These are phyloP conservation scores for Plutomurus gul DNA, from an alignment of 1,140 invertebrate genomes.

Conservation along the genomic window DNA sequence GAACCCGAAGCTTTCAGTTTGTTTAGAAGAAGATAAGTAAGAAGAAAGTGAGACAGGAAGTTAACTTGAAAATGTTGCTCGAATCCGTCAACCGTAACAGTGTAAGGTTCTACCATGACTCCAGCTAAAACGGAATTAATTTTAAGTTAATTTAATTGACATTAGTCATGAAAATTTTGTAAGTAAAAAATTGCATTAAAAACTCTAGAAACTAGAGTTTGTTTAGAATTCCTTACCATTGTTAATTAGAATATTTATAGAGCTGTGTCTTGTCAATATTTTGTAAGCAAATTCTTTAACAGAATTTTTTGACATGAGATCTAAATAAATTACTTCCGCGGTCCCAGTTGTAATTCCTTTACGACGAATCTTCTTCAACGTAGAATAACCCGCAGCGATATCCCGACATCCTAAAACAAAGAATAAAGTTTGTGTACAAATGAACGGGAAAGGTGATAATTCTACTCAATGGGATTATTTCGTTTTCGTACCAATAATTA, in stretches of 20 bases:
- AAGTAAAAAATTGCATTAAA: background rate
- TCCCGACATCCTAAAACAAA: slow-evolving; percentile 60
- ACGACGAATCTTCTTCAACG: slow-evolving; percentile 62
- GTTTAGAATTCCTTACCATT: slow-evolving; percentile 69
- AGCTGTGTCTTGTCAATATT: slow-evolving; percentile 66
- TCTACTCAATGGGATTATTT: background rate
- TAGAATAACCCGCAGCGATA: slow-evolving; percentile 63
- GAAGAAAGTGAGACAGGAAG: slow-evolving; percentile 84
- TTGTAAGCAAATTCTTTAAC: slow-evolving; percentile 73
- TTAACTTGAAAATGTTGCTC: slow-evolving; percentile 84
- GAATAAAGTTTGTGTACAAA: background rate
- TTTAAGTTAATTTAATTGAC: background rate
- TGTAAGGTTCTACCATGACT: slow-evolving; percentile 81
- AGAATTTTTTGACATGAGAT: slow-evolving; percentile 72
- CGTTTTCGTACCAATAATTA: slow-evolving; percentile 75
- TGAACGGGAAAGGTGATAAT: background rate
- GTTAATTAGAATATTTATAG: slow-evolving; percentile 77
- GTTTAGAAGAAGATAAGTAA: slow-evolving; percentile 81
- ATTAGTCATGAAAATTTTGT: background rate
- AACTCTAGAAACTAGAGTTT: background rate
- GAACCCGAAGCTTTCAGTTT: slow-evolving; percentile 58
- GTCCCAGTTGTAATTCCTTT: slow-evolving; percentile 61
- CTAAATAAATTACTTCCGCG: slow-evolving; percentile 61
- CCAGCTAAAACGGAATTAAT: slow-evolving; percentile 67
- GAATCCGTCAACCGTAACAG: slow-evolving; percentile 75